Evolutionary conservation across 2,888 invertebrate genomes (phyloP), one percentile per base, ranked within the genome.

Genomic region (Augiades crinisus): DNA sequence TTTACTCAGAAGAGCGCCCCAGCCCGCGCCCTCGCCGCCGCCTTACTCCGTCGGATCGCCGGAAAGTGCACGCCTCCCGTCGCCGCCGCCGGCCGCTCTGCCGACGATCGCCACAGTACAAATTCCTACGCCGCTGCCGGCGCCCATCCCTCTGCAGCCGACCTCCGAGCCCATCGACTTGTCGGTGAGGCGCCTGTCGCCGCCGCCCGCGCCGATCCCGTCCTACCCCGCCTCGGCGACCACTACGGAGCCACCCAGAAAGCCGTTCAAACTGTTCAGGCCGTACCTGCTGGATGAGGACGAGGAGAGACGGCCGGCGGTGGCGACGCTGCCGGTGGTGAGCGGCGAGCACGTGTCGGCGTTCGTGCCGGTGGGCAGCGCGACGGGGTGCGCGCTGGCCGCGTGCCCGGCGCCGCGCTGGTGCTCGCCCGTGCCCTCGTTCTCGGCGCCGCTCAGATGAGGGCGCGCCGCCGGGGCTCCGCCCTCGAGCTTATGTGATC

Each of bases 231-330:
- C 75, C 51, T 72, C 69, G 49, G 65, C 75, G 51, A 72, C 70
- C 30, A 61, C 64, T 37, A 70, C 73, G 27, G 78, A 80, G 60
- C 74, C 87, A 44, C 73, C 82, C 37, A 87, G 89, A 63, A 93
- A 92, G 76, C 94, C 94, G 46, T 92, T 94, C 64, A 95, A 95
- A 72, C 81, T 95, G 31, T 95, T 95, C 80, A 93, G 95, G 70
- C 95, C 95, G 21, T 95, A 95, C 75, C 86, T 95, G 44, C 89
- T 94, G 57, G 91, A 93, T 34, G 90, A 92, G 34, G 56, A 60
- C 5, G 57, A 58, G 27, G 91, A 79, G 43, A 89, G 72, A 58
- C 67, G 77, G 58, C 81, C 82, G 13, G 70, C 78, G 8, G 62
- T 81, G 45, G 85, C 85, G 22, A 81, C 82, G 8, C 65, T 83